phyloP scores from a whole-genome alignment of 2,113 vertebrate genomes.

The Pedetes capensis region DNA sequence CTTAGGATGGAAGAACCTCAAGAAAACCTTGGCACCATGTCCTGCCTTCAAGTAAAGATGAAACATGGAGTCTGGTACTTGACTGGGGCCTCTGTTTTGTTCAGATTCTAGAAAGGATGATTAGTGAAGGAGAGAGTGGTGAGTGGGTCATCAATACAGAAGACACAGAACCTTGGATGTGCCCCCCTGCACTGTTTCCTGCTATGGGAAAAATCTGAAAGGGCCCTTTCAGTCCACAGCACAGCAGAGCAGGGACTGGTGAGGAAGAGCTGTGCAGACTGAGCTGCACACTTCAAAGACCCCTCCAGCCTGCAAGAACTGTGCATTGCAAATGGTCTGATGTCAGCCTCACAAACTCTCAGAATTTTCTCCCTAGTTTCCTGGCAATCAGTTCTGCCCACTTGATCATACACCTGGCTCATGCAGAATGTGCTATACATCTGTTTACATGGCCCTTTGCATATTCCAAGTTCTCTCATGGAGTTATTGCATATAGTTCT shows the following conservation, averaged over 20 bases:
- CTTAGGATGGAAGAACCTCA: neutral
- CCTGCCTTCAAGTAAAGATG: neutral
- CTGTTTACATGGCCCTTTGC: neutral
- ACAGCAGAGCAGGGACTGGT: neutral
- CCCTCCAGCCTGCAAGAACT: neutral
- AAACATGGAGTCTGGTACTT: neutral
- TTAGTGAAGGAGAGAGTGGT: neutral
- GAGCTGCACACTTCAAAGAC: constrained; percentile 35
- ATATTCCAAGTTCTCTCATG: neutral
- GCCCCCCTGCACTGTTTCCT: neutral
- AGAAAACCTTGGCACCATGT: neutral
- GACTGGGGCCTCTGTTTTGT: neutral
- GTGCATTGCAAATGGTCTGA: neutral
- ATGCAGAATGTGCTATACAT: neutral
- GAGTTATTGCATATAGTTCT: neutral
- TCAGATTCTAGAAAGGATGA: neutral
- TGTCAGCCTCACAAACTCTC: neutral
- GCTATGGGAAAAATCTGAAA: neutral
- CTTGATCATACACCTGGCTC: neutral
- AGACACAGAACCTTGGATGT: neutral
- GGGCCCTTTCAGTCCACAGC: neutral
- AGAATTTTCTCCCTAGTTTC: neutral
- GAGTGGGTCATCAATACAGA: neutral
- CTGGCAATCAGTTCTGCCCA: neutral
- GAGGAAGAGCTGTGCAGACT: neutral